Base-by-base conservation (phyloP, 2,797 vertebrate species). In the Tolypeutes matacus region DNA sequence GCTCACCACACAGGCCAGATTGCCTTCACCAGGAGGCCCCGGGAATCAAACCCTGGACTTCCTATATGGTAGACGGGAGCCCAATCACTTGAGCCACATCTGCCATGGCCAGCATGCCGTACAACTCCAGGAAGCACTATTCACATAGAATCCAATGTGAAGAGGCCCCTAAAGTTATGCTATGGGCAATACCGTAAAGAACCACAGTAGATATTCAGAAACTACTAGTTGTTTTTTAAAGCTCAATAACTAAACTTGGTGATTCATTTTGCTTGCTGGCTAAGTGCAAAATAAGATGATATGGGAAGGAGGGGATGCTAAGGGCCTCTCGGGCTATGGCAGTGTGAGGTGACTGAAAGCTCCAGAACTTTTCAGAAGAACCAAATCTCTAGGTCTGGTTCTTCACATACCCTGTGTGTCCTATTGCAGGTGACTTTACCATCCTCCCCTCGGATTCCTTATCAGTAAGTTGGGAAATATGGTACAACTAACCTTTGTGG, bases 181-280 rank as follows among this genome's bases (percentile, higher is more conserved):
- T 90, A 1, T 92, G 27, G 49, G 23, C 34, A 80, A 13, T 2
- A 29, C 5, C 25, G 25, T 69, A 18, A 91, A 60, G 29, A 64
- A n/a, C 34, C 18, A 56, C 58, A 34, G 2, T 91, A 21, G 15
- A 73, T 51, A 77, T n/a, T 88, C 42, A 31, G 34, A 94, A 80
- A 80, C 34, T 12, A 31, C 84, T 82, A 36, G 27, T 15, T 1
- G 7, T 42, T 51, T 81, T 81, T 25, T 27, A 10, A 64, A 51
- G 36, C 53, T 81, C 7, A 31, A 21, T 85, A 31, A 72, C 23
- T 80, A 42, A 93, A 58, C 29, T 81, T 84, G 56, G 3, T 89
- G 34, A 70, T 93, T 93, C 42, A 69, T 8, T 65, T 95, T 94
- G n/a, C 18, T 86, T 91, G 18, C 51, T 80, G 51, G 29, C 53